A percentile compares a stretch with the other conserved stretches of the same genome.
Evolutionary conservation across 1,140 invertebrate genomes (phyloP).

Genomic region (Nautilus pompilius): DNA sequence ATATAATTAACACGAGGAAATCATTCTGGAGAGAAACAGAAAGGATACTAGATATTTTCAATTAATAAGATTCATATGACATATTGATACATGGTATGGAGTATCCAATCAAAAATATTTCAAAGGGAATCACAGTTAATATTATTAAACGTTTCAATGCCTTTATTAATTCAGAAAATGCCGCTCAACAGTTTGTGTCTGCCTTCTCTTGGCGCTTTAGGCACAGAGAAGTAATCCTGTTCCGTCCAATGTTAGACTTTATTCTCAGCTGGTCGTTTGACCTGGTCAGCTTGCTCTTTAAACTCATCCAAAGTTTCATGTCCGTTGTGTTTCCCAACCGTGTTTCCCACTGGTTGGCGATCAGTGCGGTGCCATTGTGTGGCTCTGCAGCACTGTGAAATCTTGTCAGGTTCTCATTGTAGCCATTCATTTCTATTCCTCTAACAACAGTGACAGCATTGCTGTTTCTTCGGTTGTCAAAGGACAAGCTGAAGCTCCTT

Average conservation of each 20-base stretch:
- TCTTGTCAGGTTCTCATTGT: not conserved
- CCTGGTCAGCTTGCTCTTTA: not conserved
- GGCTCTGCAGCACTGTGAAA: not conserved
- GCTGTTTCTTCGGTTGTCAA: conserved; percentile 30
- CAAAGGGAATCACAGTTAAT: no score
- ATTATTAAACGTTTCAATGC: no score
- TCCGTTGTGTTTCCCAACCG: not conserved
- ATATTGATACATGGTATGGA: no score
- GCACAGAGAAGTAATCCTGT: not conserved
- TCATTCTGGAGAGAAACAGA: no score
- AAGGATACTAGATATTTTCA: no score
- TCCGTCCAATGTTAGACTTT: not conserved
- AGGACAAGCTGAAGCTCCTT: conserved; percentile 32
- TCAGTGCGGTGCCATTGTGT: not conserved
- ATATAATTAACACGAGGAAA: no score
- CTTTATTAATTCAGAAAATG: no score
- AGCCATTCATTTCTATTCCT: conserved; percentile 25
- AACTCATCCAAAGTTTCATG: not conserved
- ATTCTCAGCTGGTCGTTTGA: not conserved
- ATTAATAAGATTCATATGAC: no score
- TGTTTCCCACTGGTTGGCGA: not conserved
- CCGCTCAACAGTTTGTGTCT: no score
- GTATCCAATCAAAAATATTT: no score
- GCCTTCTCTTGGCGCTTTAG: not conserved
- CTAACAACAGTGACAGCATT: conserved; percentile 15